A percentile compares a stretch with the other conserved stretches of the same genome.
Conservation (phyloP, 2,797 vertebrate species). For the Tapera naevia region DNA sequence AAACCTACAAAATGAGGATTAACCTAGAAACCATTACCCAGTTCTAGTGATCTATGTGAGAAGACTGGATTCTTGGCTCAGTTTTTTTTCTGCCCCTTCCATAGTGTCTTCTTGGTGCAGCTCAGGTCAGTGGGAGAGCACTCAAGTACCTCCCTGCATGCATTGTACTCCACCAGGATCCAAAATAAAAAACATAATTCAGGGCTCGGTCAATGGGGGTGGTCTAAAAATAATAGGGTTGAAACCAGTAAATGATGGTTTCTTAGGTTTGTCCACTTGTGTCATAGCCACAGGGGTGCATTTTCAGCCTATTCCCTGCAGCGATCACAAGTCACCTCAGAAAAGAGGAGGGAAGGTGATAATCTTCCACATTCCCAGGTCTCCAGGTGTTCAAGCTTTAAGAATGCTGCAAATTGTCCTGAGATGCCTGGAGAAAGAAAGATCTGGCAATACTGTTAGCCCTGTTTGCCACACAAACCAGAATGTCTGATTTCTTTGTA, state of each 20-base stretch:
- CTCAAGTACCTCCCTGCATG: not conserved
- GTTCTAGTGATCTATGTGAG: not conserved
- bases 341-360: not conserved
- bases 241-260: not conserved
- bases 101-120: not conserved
- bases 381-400: not conserved
- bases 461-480: not conserved
- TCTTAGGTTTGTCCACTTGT: not conserved
- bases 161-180: not conserved
- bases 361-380: not conserved
- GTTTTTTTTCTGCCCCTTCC: not conserved
- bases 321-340: not conserved
- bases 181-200: not conserved
- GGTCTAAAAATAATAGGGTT: constrained; percentile 14
- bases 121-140: not conserved
- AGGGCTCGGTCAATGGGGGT: not conserved
- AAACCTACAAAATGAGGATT: not conserved
- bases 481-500: not conserved
- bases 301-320: not conserved
- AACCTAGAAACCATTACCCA: not conserved
- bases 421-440: not conserved
- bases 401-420: not conserved
- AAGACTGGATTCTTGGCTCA: not conserved
- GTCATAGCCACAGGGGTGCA: fast-evolving
- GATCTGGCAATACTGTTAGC: not conserved